Evolutionary conservation across 2,797 vertebrate species (phyloP).

Genomic region (Xenentodon cancila): DNA sequence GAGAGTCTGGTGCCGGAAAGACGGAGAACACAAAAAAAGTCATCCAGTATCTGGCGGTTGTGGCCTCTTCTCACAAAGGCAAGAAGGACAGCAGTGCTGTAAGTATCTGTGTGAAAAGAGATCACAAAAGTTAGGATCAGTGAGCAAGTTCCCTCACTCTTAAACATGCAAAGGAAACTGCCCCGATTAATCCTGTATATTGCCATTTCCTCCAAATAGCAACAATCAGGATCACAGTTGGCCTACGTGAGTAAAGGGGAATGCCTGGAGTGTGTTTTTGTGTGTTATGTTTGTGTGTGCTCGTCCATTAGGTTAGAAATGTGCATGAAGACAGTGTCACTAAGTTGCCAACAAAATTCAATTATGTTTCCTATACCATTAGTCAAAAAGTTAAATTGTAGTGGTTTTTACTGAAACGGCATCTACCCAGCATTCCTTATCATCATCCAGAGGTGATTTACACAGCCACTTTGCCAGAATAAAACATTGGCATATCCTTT

Average conservation of each 20-base stretch:
- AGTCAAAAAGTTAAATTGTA: slow-evolving; percentile 43
- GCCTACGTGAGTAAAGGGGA: slow-evolving; percentile 85
- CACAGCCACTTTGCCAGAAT: neutral
- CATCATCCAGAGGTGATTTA: slow-evolving; percentile 49
- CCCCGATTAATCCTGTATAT: slow-evolving; percentile 72
- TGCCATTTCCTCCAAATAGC: slow-evolving; percentile 82
- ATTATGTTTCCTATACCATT: slow-evolving; percentile 46
- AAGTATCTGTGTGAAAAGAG: slow-evolving; percentile 74
- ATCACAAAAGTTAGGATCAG: slow-evolving; percentile 23
- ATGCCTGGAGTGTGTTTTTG: slow-evolving; percentile 73
- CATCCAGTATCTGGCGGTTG: slow-evolving; percentile 96
- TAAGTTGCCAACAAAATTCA: slow-evolving; percentile 26
- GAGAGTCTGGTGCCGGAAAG: slow-evolving; percentile 97
- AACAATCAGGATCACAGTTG: slow-evolving; percentile 84
- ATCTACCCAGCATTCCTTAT: slow-evolving; percentile 24
- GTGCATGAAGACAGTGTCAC: slow-evolving; percentile 79
- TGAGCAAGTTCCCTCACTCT: slow-evolving; percentile 66
- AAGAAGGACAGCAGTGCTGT: slow-evolving; percentile 94
- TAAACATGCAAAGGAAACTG: slow-evolving; percentile 35
- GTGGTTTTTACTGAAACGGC: slow-evolving; percentile 31
- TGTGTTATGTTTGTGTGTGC: slow-evolving; percentile 74
- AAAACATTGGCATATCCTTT: neutral
- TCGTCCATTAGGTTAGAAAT: slow-evolving; percentile 58
- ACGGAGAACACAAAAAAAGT: slow-evolving; percentile 99
- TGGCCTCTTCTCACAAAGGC: slow-evolving; percentile 97